Percentiles rank a stretch among this genome's conserved stretches.
Conservation (phyloP, 35 echinoderm and acorn worm species). For the Eucidaris tribuloides region DNA sequence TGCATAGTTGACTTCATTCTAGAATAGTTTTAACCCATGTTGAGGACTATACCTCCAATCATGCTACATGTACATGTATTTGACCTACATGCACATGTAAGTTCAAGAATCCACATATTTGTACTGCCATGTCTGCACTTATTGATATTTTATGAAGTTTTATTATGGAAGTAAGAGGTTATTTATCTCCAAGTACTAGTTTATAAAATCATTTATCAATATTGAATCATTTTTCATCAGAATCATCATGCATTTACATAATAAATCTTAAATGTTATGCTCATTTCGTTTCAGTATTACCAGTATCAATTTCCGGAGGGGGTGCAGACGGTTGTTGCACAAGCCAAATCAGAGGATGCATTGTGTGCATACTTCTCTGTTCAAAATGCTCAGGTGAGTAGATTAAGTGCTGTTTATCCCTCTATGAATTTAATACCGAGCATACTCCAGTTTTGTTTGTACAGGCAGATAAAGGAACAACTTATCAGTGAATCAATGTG, state of each 20-base stretch:
- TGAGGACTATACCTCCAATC: no score
- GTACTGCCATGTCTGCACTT: not conserved
- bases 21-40: no score
- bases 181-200: not conserved
- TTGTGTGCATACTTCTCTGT: constrained; percentile 31
- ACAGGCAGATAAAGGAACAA: not conserved
- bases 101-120: no score
- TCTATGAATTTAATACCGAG: not conserved
- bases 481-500: not conserved
- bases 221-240: not conserved
- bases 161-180: not conserved
- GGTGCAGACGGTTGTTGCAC: constrained; percentile 16
- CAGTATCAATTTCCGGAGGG: constrained; percentile 31
- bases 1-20: no score
- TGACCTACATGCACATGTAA: no score
- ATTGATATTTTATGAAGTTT: not conserved
- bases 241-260: no score
- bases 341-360: constrained; percentile 17
- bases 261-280: not conserved
- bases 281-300: constrained; percentile 24
- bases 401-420: not conserved
- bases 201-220: not conserved
- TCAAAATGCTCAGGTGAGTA: constrained; percentile 32
- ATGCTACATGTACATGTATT: no score
- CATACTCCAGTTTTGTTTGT: not conserved